Percentiles rank a stretch among this genome's conserved stretches.
These are phyloP conservation scores for Trichogramma evanescens DNA, from an alignment of 2,888 invertebrate genomes.

Conservation along the genomic window DNA sequence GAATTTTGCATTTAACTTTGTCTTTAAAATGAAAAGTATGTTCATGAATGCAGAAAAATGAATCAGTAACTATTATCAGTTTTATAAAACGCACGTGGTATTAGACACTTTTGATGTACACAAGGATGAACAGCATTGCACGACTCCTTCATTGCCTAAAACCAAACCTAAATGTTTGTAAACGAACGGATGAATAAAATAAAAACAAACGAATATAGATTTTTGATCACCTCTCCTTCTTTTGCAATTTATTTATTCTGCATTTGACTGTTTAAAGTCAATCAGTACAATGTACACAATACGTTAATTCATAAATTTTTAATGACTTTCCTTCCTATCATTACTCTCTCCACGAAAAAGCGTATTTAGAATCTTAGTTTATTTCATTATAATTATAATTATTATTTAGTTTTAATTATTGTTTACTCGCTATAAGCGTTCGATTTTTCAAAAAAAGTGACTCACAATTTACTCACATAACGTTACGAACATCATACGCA, in stretches of 20 bases:
- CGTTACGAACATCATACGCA: no score
- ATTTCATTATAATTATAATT: background rate
- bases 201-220: conserved; percentile 12
- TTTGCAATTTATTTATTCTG: background rate
- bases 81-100: no score
- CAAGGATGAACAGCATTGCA: no score
- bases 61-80: no score
- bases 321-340: conserved; percentile 1
- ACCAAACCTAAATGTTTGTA: background rate
- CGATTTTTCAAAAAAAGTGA: conserved; percentile 6
- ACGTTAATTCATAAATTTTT: background rate
- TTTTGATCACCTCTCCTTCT: background rate
- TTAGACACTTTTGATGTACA: no score
- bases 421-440: conserved; percentile 6
- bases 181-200: background rate
- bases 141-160: no score
- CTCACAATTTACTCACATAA: background rate
- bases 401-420: background rate
- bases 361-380: conserved; percentile 6
- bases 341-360: conserved; percentile 3
- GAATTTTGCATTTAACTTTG: background rate
- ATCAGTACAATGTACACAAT: background rate
- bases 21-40: no score
- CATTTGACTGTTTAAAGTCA: background rate
- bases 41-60: no score